A percentile compares a stretch with the other conserved stretches of the same genome.
Conservation (phyloP, 1,140 invertebrate genomes). For the Acromyrmex charruanus region DNA sequence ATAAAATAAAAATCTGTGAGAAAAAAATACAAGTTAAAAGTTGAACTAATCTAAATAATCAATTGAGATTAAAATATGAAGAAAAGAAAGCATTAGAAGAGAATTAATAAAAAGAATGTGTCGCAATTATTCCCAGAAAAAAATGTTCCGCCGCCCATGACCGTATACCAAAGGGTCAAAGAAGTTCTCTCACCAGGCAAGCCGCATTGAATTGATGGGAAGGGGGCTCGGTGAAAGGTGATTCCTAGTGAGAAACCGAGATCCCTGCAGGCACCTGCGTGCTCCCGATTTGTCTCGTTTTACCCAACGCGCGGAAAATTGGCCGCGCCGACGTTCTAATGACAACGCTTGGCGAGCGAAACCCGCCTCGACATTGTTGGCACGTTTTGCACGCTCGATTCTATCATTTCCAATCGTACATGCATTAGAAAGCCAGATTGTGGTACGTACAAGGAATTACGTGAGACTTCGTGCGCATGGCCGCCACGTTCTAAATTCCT, state of each 20-base stretch:
- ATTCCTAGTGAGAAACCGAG: constrained; percentile 47
- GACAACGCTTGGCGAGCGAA: constrained; percentile 14
- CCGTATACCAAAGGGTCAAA: constrained; percentile 44
- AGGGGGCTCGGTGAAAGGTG: constrained; percentile 76
- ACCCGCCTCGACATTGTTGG: constrained; percentile 39
- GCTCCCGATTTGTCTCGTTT: constrained; percentile 58
- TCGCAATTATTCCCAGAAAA: constrained; percentile 7
- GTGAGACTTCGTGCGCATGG: background rate
- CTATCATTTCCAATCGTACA: constrained; percentile 39
- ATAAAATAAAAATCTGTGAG: background rate
- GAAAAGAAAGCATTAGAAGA: background rate
- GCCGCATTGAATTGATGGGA: constrained; percentile 42
- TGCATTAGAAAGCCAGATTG: constrained; percentile 50
- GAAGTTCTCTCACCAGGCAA: constrained; percentile 58
- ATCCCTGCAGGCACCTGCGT: constrained; percentile 54
- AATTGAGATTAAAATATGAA: background rate
- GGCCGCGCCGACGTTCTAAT: constrained; percentile 14
- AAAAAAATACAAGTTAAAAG: background rate
- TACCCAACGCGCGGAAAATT: constrained; percentile 19
- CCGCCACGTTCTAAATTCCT: constrained; percentile 36
- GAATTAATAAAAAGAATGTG: background rate
- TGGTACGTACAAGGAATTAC: background rate
- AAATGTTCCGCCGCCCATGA: constrained; percentile 48
- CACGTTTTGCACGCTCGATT: constrained; percentile 10
- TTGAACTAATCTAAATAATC: background rate